Conservation (phyloP, 2,888 invertebrate species). For the Lasius fuliginosus region DNA sequence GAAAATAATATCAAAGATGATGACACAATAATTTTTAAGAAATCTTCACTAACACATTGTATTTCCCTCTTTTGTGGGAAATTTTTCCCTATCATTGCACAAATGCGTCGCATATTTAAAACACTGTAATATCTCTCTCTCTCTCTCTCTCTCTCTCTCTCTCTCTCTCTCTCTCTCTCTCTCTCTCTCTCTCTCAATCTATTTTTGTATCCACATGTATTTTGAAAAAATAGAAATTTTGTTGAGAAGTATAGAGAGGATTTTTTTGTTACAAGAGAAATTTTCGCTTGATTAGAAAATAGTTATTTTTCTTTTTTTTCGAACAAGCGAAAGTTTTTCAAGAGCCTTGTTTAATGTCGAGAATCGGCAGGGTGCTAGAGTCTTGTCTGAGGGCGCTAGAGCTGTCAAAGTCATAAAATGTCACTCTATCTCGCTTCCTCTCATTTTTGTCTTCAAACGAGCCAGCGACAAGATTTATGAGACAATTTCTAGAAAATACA, state of each 20-base stretch:
- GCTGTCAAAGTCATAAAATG: not conserved
- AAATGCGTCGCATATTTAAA: not conserved
- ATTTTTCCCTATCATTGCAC: not conserved
- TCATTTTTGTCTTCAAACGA: not conserved
- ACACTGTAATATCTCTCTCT: not conserved
- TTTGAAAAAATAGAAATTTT: conserved; percentile 8
- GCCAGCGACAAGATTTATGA: not conserved
- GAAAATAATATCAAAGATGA: not conserved
- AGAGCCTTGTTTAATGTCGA: not conserved
- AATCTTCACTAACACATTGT: not conserved
- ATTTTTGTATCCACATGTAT: not conserved
- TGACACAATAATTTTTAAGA: not conserved
- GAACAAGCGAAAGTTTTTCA: not conserved
- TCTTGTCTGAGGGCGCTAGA: not conserved
- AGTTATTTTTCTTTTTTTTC: not conserved
- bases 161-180: too few species aligned
- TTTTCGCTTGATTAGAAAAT: not conserved
- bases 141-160: too few species aligned
- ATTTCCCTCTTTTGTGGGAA: not conserved
- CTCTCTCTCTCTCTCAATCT: not conserved
- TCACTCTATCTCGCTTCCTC: not conserved
- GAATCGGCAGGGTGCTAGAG: not conserved
- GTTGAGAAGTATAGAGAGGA: not conserved
- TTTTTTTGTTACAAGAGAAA: not conserved
- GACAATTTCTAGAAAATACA: not conserved